phyloP scores from a whole-genome alignment of 2,888 invertebrate genomes.

The Parascotia fuliginaria region DNA sequence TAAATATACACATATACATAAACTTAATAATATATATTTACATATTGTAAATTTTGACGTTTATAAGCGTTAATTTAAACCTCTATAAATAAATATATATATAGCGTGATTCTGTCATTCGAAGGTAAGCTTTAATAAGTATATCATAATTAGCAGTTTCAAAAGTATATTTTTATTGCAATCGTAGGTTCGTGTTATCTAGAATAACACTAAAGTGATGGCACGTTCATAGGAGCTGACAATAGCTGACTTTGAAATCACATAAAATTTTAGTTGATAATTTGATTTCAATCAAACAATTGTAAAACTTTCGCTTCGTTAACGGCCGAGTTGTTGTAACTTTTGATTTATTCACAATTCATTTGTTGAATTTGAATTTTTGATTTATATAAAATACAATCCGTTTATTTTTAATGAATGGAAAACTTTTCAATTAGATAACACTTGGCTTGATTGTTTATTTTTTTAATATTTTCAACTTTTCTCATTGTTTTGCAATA shows the following conservation, averaged over 20 bases:
- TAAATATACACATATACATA: no score
- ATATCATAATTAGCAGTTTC: not conserved
- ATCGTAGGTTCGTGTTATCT: conserved; percentile 22
- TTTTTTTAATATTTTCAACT: not conserved
- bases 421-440: conserved; percentile 25
- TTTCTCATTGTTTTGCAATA: not conserved
- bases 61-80: no score
- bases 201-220: conserved; percentile 6
- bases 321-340: conserved; percentile 45
- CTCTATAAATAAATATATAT: no score
- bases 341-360: conserved; percentile 57
- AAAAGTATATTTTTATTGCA: conserved; percentile 11
- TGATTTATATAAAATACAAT: conserved; percentile 49
- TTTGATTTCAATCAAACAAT: conserved; percentile 52
- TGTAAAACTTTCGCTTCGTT: conserved; percentile 49
- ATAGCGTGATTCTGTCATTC: no score
- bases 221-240: conserved; percentile 31
- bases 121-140: no score
- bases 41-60: no score
- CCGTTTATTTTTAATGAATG: conserved; percentile 38
- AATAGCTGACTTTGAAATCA: conserved; percentile 45
- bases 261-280: conserved; percentile 47
- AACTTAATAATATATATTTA: no score
- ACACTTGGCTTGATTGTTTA: conserved; percentile 2
- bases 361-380: conserved; percentile 56